A percentile compares a stretch with the other conserved stretches of the same genome.
Conservation (phyloP, 2,888 invertebrate genomes). For the Phyllotreta cruciferae region DNA sequence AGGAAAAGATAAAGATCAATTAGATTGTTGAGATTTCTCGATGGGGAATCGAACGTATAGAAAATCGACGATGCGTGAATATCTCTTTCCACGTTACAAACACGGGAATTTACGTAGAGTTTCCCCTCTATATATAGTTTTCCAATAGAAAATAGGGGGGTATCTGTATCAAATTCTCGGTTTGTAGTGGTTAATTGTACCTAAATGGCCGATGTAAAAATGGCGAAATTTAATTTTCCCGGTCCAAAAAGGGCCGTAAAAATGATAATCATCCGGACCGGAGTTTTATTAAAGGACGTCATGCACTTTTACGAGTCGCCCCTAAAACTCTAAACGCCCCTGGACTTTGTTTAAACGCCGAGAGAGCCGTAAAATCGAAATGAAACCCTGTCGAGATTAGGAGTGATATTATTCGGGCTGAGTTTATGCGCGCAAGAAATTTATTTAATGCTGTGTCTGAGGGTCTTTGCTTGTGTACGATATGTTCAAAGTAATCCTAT, state of each 20-base stretch:
- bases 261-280: conserved; percentile 5
- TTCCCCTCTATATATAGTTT: too few relatives aligned
- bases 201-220: neutral
- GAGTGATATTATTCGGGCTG: neutral
- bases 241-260: neutral
- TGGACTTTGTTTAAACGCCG: conserved; percentile 7
- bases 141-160: too few relatives aligned
- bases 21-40: too few relatives aligned
- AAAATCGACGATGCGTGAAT: too few relatives aligned
- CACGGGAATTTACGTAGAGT: too few relatives aligned
- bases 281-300: conserved; percentile 11
- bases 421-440: conserved; percentile 1
- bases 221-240: neutral
- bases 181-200: too few relatives aligned
- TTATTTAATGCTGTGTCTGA: neutral
- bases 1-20: too few relatives aligned
- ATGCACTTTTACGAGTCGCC: conserved; percentile 4
- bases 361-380: conserved; percentile 3
- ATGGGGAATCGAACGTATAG: too few relatives aligned
- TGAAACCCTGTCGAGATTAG: neutral
- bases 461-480: too few relatives aligned
- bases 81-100: too few relatives aligned
- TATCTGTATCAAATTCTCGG: too few relatives aligned
- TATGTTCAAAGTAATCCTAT: too few relatives aligned
- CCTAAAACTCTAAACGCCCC: neutral